Conservation (phyloP, 2,113 vertebrate genomes). For the Suricata suricatta region DNA sequence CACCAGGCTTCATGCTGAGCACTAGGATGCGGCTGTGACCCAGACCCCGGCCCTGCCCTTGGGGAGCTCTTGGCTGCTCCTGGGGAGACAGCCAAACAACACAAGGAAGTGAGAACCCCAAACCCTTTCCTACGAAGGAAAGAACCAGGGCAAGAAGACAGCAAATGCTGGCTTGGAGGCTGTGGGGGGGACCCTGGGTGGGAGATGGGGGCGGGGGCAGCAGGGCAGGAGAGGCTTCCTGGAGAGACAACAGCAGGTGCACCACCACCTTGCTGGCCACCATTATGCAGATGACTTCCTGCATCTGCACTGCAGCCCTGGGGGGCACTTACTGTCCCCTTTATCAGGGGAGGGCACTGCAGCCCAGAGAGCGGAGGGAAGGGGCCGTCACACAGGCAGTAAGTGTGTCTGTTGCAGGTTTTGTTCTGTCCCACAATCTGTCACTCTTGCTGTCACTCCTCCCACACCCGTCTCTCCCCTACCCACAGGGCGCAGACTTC, state of each 20-base stretch:
- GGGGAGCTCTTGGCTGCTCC: background rate
- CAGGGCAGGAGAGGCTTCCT: background rate
- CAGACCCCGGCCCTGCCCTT: background rate
- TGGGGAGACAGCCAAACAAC: background rate
- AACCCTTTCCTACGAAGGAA: background rate
- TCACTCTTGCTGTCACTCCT: background rate
- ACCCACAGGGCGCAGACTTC: background rate
- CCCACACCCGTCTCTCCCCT: background rate
- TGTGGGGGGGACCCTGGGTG: background rate
- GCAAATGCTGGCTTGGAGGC: background rate
- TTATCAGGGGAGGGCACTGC: background rate
- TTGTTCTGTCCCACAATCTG: fast-evolving
- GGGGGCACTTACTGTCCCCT: background rate
- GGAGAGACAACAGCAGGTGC: background rate
- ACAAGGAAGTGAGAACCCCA: background rate
- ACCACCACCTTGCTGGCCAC: no score
- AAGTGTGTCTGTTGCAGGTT: background rate
- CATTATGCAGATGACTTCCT: background rate
- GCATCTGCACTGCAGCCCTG: background rate
- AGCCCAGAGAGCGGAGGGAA: background rate
- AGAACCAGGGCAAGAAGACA: background rate
- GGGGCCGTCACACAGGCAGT: background rate
- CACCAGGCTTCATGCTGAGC: background rate
- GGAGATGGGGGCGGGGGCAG: background rate
- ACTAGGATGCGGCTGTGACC: fast-evolving